Evolutionary conservation across 2,113 vertebrate species (phyloP).

Genomic region (Calypte anna): DNA sequence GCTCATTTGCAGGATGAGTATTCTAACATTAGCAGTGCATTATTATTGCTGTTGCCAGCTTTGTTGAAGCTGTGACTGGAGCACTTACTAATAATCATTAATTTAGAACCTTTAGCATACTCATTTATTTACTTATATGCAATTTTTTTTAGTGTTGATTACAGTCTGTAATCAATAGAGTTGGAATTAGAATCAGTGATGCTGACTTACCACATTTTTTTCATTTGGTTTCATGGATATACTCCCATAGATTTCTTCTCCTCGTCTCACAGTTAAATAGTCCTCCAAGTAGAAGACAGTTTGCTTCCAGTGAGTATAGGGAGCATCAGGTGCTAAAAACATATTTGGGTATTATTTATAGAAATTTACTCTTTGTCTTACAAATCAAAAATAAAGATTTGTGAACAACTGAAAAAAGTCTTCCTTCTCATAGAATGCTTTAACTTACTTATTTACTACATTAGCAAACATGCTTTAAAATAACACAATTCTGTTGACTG

Average conservation of each 20-base stretch:
- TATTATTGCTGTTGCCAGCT: not conserved
- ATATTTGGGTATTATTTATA: not conserved
- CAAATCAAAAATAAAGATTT: not conserved
- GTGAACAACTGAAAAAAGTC: not conserved
- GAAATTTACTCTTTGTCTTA: not conserved
- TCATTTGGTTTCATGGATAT: conserved; percentile 95
- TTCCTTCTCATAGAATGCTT: not conserved
- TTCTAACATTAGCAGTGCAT: not conserved
- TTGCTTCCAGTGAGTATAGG: conserved; percentile 98
- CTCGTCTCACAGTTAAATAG: conserved; percentile 92
- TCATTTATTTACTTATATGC: not conserved
- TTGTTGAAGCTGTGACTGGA: not conserved
- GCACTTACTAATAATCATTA: not conserved
- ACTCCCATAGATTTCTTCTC: conserved; percentile 92
- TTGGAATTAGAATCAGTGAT: not conserved
- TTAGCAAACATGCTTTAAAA: not conserved
- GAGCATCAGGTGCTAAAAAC: conserved; percentile 88
- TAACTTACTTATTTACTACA: not conserved
- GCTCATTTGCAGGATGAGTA: not conserved
- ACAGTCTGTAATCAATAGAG: not conserved
- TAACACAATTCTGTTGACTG: not conserved
- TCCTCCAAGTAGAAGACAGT: conserved; percentile 97
- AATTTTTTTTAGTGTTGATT: not conserved
- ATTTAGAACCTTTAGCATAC: not conserved
- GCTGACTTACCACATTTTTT: conserved; percentile 90